Percentiles rank a stretch among this genome's conserved stretches.
phyloP scores from a whole-genome alignment of 2,113 vertebrate species.

The Desmodus rotundus region DNA sequence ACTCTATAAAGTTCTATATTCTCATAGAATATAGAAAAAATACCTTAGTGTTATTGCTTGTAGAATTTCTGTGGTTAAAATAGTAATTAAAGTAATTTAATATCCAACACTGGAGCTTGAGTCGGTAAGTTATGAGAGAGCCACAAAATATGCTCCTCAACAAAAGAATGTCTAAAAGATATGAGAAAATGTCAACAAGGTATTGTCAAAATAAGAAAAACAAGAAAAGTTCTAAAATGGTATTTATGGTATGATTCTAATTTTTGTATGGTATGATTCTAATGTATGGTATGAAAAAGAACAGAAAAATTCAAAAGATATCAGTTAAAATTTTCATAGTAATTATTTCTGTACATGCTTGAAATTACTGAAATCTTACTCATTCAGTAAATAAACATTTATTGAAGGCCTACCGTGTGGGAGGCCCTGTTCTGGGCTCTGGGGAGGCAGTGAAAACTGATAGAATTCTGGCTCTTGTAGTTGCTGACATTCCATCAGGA shows the following conservation, averaged over 20 bases:
- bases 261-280: background rate
- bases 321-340: background rate
- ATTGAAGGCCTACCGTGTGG: background rate
- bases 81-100: conserved; percentile 5
- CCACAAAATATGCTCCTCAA: background rate
- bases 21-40: background rate
- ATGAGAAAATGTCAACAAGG: background rate
- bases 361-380: background rate
- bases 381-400: background rate
- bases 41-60: background rate
- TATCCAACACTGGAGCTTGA: background rate
- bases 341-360: background rate
- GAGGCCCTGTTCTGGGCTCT: background rate
- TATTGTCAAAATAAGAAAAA: background rate
- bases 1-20: background rate
- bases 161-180: background rate
- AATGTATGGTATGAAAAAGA: background rate
- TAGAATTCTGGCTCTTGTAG: background rate
- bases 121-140: background rate
- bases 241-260: background rate
- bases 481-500: background rate
- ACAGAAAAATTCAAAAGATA: background rate
- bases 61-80: background rate
- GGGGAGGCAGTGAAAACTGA: background rate
- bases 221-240: background rate